Percentiles rank a stretch among this genome's conserved stretches.
Evolutionary conservation across 1,140 invertebrate genomes (phyloP).

Genomic region (Pogonus chalceus): DNA sequence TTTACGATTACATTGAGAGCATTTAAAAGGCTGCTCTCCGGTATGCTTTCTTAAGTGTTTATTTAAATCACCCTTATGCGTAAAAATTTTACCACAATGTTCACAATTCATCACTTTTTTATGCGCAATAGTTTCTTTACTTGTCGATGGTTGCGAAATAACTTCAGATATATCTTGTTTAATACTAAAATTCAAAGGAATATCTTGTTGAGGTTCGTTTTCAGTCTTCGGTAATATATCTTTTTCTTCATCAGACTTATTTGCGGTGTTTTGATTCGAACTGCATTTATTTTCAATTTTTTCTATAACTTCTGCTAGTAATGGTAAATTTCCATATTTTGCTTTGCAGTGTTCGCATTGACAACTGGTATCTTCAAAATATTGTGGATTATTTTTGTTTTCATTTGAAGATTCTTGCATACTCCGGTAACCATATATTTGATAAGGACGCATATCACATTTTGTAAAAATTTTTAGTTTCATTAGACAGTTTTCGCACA

Average conservation of each 20-base stretch:
- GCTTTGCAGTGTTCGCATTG: constrained; percentile 11
- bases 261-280: neutral
- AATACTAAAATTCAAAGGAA: neutral
- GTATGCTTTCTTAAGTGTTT: constrained; percentile 64
- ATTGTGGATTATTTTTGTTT: constrained; percentile 1
- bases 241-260: neutral
- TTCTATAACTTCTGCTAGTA: constrained; percentile 15
- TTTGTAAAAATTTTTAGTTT: neutral
- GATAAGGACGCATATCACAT: neutral
- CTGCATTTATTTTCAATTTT: constrained; percentile 11
- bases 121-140: neutral
- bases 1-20: constrained; percentile 58
- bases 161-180: neutral
- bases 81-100: constrained; percentile 29
- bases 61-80: constrained; percentile 31
- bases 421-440: constrained; percentile 7
- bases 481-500: constrained; percentile 8
- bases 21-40: constrained; percentile 63
- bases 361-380: constrained; percentile 11
- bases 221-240: neutral
- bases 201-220: neutral
- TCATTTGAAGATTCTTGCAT: neutral
- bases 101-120: constrained; percentile 17
- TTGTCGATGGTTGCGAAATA: neutral
- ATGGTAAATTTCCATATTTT: constrained; percentile 11